phyloP scores from a whole-genome alignment of 2,113 vertebrate species.

The Donacobius atricapilla region DNA sequence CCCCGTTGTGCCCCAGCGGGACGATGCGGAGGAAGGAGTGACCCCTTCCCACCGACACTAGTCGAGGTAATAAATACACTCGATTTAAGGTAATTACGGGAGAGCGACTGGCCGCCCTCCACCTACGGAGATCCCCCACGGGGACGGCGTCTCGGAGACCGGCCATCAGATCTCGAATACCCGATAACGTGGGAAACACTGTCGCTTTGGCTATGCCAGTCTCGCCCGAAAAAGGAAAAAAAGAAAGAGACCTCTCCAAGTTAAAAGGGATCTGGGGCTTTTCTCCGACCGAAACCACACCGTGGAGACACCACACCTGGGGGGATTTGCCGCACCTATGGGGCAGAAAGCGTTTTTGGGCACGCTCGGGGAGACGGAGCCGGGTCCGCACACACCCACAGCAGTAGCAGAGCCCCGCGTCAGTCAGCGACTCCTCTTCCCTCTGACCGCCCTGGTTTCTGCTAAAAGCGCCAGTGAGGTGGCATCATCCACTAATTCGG shows the following conservation, averaged over 20 bases:
- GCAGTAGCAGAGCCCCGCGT: neutral
- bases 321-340: neutral
- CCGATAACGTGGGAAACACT: neutral
- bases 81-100: neutral
- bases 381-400: neutral
- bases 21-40: accelerated
- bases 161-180: neutral
- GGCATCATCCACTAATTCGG: neutral
- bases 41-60: neutral
- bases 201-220: neutral
- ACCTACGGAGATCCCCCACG: neutral
- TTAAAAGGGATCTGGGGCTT: neutral
- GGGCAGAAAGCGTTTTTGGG: neutral
- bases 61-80: neutral
- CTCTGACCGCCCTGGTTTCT: neutral
- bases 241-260: neutral
- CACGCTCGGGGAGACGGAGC: neutral
- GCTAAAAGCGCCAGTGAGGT: neutral
- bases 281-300: neutral
- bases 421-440: neutral
- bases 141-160: neutral
- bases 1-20: too few species aligned
- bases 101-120: neutral
- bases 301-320: neutral
- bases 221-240: accelerated